phyloP scores from a whole-genome alignment of 92 coral and sea anemone genomes.

The Scolanthus callimorphus region DNA sequence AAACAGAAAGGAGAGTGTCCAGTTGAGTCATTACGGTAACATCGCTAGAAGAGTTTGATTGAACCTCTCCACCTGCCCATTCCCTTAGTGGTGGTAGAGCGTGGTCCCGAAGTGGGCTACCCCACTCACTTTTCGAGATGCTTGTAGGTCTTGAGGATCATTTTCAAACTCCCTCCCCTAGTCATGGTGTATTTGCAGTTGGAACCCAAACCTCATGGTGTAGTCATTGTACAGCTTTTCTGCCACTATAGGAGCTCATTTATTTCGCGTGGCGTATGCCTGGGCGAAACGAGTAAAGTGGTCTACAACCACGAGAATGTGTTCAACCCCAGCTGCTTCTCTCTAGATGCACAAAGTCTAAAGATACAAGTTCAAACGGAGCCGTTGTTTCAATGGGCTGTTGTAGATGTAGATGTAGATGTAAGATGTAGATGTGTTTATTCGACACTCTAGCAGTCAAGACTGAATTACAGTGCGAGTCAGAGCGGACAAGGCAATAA shows the following conservation, averaged over 20 bases:
- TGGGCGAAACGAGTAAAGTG: conserved; percentile 29
- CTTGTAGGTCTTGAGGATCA: conserved; percentile 8
- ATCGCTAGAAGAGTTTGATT: conserved; percentile 21
- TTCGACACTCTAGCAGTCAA: no score
- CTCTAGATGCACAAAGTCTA: conserved; percentile 38
- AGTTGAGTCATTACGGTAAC: conserved; percentile 15
- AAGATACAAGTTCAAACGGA: conserved; percentile 24
- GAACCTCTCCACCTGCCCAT: conserved; percentile 37
- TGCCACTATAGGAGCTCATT: conserved; percentile 27
- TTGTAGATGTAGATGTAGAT: conserved; percentile 31
- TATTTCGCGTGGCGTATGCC: conserved; percentile 26
- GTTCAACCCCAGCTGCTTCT: conserved; percentile 17
- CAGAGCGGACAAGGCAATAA: no score
- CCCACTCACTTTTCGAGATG: conserved; percentile 33
- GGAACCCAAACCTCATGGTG: conserved; percentile 36
- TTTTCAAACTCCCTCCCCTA: conserved; percentile 52
- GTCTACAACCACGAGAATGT: conserved; percentile 23
- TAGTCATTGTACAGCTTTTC: conserved; percentile 30
- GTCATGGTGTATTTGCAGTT: conserved; percentile 22
- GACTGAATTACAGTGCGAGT: no score
- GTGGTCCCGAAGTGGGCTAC: conserved; percentile 30
- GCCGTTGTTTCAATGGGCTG: conserved; percentile 20
- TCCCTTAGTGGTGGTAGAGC: conserved; percentile 40
- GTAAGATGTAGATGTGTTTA: no score
- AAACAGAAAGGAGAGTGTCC: conserved; percentile 4